Evolutionary conservation across 2,113 vertebrate genomes (phyloP), one percentile per base, ranked within the genome.

Genomic region (Eidolon helvum): DNA sequence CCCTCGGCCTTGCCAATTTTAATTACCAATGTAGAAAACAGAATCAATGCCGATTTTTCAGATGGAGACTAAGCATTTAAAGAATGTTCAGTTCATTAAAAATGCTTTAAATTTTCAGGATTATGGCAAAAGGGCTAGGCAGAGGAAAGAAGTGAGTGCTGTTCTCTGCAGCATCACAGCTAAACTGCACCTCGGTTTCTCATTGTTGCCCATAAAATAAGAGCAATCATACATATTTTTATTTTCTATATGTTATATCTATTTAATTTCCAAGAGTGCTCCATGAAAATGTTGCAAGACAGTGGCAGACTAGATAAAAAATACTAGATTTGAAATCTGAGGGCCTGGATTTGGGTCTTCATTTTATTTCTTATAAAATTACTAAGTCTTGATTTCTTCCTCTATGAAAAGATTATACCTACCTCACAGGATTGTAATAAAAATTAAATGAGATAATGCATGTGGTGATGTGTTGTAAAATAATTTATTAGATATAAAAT

Each of bases 321-420:
- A 35, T 11, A 33, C 48, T 63, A 21, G 38, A 63, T 90, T 90
- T 80, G 53, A 87, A 95, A 86, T 82, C 66, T 30, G 38, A 94
- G 30, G 71, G 84, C 55, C 30, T 30, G 4, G 38, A 83, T 77
- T 90, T 87, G 14, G 43, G 30, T 59, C 38, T 82, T 87, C 74
- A 78, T 57, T 92, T 92, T 65, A 90, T 33, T 94, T 35, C 40
- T 84, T 77, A 86, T 66, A 87, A 85, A 94, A 87, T 92, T 35
- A 45, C 61, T 16, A 77, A 69, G 15, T 82, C 61, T 78, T 91
- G 19, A 5, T 53, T 91, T 80, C 53, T 90, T 87, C 30, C 55
- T 92, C 22, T 74, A 12, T 68, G 24, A 92, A 82, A 96, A 48
- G 7, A 82, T 78, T 78, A 79, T 55, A 18, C 48, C 16, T 91